Percentiles rank a stretch among this genome's conserved stretches.
Evolutionary conservation across 1,140 invertebrate species (phyloP).

Genomic region (Uloborus diversus): DNA sequence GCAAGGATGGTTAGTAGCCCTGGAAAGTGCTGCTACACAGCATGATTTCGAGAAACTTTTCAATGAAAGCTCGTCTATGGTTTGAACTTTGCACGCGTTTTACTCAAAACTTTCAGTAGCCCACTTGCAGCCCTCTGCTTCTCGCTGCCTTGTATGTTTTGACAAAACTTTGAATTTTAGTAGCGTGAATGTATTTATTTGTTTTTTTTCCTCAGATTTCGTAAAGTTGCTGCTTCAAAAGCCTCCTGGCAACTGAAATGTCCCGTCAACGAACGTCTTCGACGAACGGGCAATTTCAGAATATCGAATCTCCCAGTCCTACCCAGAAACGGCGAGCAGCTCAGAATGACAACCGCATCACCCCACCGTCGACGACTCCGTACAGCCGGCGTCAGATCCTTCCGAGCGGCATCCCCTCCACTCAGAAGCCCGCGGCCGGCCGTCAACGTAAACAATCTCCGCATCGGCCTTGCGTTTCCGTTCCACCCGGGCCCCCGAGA

Average conservation of each 20-base stretch:
- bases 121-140: too few species aligned
- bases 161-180: too few species aligned
- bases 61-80: too few species aligned
- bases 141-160: too few species aligned
- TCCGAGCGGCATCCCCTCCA: too few species aligned
- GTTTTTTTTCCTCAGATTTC: neutral
- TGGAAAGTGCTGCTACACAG: too few species aligned
- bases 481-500: neutral
- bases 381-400: neutral
- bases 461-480: neutral
- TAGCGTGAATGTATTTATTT: neutral
- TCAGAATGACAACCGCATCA: conserved; percentile 32
- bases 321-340: conserved; percentile 25
- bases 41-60: too few species aligned
- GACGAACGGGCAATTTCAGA: conserved; percentile 23
- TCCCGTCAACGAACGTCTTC: conserved; percentile 32
- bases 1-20: too few species aligned
- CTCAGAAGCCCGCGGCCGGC: neutral
- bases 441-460: conserved; percentile 29
- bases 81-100: too few species aligned
- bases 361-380: conserved; percentile 10
- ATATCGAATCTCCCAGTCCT: conserved; percentile 27
- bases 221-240: neutral
- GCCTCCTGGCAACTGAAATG: conserved; percentile 7
- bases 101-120: too few species aligned